Conservation (phyloP, 2,888 invertebrate genomes). For the Sipha maydis region DNA sequence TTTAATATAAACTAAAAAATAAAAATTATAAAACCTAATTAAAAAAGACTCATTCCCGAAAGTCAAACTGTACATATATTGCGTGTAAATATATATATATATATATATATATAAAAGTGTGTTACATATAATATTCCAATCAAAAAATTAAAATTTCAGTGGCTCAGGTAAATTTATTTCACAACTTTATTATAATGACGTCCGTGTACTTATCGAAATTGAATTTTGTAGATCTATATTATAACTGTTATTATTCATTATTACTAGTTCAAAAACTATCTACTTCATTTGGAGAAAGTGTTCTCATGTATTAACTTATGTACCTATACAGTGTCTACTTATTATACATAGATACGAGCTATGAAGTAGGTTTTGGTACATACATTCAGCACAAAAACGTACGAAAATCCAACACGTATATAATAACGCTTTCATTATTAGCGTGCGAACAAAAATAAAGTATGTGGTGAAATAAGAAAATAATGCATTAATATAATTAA, state of each 20-base stretch:
- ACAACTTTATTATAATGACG: background rate
- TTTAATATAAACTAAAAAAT: too few species aligned
- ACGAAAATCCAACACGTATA: background rate
- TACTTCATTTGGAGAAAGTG: conserved; percentile 24
- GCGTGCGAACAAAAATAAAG: conserved; percentile 16
- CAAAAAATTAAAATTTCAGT: background rate
- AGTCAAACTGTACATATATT: too few species aligned
- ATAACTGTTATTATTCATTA: conserved; percentile 11
- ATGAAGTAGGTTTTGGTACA: too few species aligned
- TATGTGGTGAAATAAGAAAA: background rate
- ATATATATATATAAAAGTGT: background rate
- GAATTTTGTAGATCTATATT: background rate
- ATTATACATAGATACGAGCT: background rate
- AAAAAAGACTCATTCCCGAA: too few species aligned
- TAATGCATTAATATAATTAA: too few species aligned
- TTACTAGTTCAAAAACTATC: conserved; percentile 20
- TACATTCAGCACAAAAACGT: background rate
- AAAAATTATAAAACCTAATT: too few species aligned
- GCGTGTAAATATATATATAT: too few species aligned
- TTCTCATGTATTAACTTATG: conserved; percentile 4
- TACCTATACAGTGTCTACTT: background rate
- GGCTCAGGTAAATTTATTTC: background rate
- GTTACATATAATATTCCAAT: background rate
- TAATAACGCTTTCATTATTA: conserved; percentile 14
- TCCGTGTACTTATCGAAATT: background rate